These are phyloP conservation scores for Acanthisitta chloris DNA, from an alignment of 2,113 vertebrate species.

Conservation along the genomic window DNA sequence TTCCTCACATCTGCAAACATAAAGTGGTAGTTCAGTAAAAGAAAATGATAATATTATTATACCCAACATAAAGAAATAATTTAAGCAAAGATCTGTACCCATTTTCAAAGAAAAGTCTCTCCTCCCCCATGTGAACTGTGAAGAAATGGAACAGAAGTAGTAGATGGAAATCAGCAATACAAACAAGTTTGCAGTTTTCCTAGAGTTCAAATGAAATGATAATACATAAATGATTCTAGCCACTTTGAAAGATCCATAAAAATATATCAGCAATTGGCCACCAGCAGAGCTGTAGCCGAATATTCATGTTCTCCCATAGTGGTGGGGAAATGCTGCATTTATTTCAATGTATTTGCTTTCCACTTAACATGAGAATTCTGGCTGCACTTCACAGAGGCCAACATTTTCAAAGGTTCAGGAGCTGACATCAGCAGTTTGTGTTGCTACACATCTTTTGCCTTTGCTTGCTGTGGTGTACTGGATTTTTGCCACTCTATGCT, in stretches of 20 bases:
- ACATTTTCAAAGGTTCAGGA: background rate
- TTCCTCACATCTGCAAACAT: background rate
- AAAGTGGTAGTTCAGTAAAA: background rate
- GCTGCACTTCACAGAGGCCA: background rate
- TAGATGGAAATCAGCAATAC: constrained; percentile 3
- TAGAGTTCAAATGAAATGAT: constrained; percentile 11
- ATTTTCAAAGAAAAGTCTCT: background rate
- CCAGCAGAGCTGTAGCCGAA: background rate
- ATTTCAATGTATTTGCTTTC: constrained; percentile 5
- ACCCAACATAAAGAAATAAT: background rate
- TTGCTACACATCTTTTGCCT: background rate
- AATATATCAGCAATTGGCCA: background rate
- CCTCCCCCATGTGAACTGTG: background rate
- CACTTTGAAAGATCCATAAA: background rate
- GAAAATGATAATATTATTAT: background rate
- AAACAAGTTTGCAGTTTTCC: background rate
- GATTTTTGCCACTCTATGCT: background rate
- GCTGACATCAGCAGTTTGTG: background rate
- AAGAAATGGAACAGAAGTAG: background rate
- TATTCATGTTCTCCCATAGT: constrained; percentile 1
- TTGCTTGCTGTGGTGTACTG: background rate
- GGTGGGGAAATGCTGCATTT: background rate
- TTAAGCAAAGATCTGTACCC: background rate
- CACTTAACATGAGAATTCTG: background rate
- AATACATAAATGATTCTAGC: background rate